A percentile compares a stretch with the other conserved stretches of the same genome.
Conservation (phyloP, 53 echinoderm and acorn worm species). For the Apostichopus leukothele region DNA sequence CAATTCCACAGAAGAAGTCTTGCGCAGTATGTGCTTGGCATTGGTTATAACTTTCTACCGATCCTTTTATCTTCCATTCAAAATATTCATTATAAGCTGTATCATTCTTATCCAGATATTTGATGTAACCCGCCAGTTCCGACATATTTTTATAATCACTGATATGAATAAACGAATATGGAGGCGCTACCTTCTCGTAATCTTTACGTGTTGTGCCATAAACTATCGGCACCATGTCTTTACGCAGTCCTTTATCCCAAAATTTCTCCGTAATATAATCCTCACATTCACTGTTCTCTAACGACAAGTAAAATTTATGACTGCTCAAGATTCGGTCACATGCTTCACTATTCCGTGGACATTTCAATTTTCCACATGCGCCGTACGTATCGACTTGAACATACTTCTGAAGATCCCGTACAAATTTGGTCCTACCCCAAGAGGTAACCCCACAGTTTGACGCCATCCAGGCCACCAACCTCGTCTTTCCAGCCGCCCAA, state of each 20-base stretch:
- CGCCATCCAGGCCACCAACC: constrained; percentile 61
- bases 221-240: constrained; percentile 68
- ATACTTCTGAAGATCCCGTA: constrained; percentile 45
- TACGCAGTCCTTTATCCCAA: constrained; percentile 61
- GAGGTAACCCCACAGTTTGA: constrained; percentile 54
- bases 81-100: constrained; percentile 69
- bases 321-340: constrained; percentile 51
- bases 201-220: constrained; percentile 68
- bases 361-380: constrained; percentile 2
- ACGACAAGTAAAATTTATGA: constrained; percentile 27
- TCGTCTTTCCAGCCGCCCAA: constrained; percentile 60
- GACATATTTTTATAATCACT: constrained; percentile 55
- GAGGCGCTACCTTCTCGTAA: constrained; percentile 63
- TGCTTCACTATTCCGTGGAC: constrained; percentile 33
- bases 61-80: constrained; percentile 63
- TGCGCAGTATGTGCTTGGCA: neutral
- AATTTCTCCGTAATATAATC: constrained; percentile 83
- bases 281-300: neutral
- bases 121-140: constrained; percentile 56
- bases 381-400: constrained; percentile 56
- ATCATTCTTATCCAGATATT: constrained; percentile 56
- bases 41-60: constrained; percentile 17
- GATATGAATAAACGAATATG: constrained; percentile 60
- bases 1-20: neutral
- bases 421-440: constrained; percentile 52